Percentiles rank a stretch among this genome's conserved stretches.
Conservation (phyloP, 2,113 vertebrate genomes). For the Malurus melanocephalus region DNA sequence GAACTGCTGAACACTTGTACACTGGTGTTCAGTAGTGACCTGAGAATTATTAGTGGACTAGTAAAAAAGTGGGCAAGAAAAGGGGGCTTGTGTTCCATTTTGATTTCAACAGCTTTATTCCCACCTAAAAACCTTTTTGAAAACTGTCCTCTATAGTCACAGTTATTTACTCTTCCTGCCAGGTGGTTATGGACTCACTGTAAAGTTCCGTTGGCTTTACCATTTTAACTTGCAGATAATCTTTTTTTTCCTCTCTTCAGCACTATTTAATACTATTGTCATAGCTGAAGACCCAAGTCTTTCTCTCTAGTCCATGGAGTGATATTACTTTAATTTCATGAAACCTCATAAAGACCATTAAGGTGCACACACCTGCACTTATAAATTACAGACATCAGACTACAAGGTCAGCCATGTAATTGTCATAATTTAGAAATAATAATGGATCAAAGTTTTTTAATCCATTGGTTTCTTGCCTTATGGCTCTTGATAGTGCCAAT, state of each 20-base stretch:
- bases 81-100: background rate
- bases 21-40: background rate
- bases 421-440: constrained; percentile 3
- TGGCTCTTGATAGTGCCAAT: background rate
- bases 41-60: background rate
- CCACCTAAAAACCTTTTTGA: background rate
- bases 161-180: background rate
- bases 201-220: background rate
- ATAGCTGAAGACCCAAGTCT: background rate
- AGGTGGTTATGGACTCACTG: background rate
- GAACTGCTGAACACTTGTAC: background rate
- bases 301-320: background rate
- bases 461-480: background rate
- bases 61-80: background rate
- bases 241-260: background rate
- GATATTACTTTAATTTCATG: background rate
- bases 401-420: background rate
- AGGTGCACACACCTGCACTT: background rate
- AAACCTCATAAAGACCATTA: background rate
- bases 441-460: background rate
- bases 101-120: background rate
- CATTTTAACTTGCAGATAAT: background rate
- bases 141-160: background rate
- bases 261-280: background rate
- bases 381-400: background rate